Base-by-base conservation (phyloP, 2,797 vertebrate genomes). In the Aulostomus chinensis region DNA sequence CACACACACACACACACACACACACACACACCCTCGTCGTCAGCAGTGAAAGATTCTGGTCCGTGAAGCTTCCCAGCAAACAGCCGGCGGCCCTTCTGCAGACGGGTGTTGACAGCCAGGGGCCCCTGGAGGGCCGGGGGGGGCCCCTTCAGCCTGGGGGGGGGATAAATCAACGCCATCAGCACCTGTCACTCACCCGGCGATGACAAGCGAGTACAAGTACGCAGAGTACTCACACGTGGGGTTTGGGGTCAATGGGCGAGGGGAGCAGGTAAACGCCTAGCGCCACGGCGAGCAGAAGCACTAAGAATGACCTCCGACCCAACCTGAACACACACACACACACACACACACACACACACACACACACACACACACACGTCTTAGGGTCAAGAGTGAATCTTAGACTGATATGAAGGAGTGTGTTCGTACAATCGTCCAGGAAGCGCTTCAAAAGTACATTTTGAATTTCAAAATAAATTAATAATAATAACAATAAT, bases 1-100 rank as follows among this genome's bases (percentile, higher is more conserved):
- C 65, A 79, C 73, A 84, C 88, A 16, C 32, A 38, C 14, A 16
- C 2, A 36, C 29, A 15, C 4, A 16, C 32, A 38, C 14, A 16
- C 2, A 36, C 29, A 15, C 4, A 11, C 65, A 79, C 73, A 84
- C 88, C 88, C 28, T 87, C 58, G 13, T 75, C 69, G 62, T 90
- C 90, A 4, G 78, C 76, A 54, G 85, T 83, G 51, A 91, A 91
- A 62, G 84, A 90, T 68, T 91, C 80, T 0, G 89, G 91, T 33
- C 86, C 82, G 3, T 83, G 89, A 21, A 91, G 84, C 61, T 81
- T 59, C 33, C 84, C 89, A 3, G 47, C 28, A 36, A 93, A 88
- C 25, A 92, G 58, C 43, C 81, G 76, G 18, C 53, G 78, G 10
- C 90, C 88, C 3, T 35, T 73, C 67, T 91, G 88, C 48, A 93